Base-by-base conservation (phyloP, 1,140 invertebrate species). In the Plectrocnemia conspersa region DNA sequence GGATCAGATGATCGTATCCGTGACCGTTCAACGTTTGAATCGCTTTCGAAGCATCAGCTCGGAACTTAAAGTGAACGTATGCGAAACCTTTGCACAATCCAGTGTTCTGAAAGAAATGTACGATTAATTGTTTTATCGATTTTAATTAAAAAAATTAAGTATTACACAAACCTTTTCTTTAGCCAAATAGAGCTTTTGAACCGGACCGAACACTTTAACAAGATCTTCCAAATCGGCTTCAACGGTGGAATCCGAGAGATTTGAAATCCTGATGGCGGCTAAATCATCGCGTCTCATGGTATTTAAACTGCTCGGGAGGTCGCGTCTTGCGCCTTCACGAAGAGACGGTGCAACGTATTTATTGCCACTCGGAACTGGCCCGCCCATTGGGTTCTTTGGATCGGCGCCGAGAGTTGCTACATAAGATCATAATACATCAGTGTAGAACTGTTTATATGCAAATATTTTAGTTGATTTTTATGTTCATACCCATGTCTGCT, bases 1-100 rank as follows among this genome's bases (percentile, higher is more conserved):
- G 75, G 69, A 99, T 99, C 47, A 99, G 81, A 79, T 99, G 95
- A 77, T 98, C 95, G 72, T 98, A 98, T 55, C 96, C 95, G 74
- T 92, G 89, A 2, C 95, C 96, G 71, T 98, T 90, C 3, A 99
- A 82, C 35, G 79, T 80, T 53, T 83, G 73, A 63, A 99, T 97
- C 54, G 97, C 97, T 64, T 86, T 83, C 13, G 90, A 87, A 27
- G 97, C 96, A 76, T 97, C 92, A 64, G 85, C 82, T 62, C 85
- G 79, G 54, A 85, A 84, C 68, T 90, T 91, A 71, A 93, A 98
- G 66, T 96, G 96, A 38, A 98, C 89, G 67, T 98, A 99, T 23
- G 95, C 95, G 77, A 98, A 98, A 40, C 88, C 88, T 78, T 91
- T 90, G 75, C 89, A 92, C n/a, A 81, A 72, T 21, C 88, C 88